Conservation (phyloP, 2,113 vertebrate genomes). For the Onychorhynchus coronatus region DNA sequence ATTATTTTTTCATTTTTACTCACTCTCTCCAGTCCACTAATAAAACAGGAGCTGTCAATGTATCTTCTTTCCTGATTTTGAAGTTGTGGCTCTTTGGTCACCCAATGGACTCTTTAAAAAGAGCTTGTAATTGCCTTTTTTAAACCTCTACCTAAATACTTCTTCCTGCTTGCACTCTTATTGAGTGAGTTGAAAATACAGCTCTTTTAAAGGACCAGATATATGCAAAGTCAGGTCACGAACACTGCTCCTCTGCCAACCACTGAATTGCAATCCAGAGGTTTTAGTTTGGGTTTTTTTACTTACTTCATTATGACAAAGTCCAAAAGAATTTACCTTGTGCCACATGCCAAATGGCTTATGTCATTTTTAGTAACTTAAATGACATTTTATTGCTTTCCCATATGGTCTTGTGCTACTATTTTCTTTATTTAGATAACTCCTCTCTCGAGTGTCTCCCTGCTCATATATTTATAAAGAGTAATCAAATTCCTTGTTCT, state of each 20-base stretch:
- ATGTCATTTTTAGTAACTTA: not conserved
- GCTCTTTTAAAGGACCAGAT: not conserved
- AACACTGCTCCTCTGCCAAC: not conserved
- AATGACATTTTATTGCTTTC: not conserved
- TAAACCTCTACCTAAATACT: not conserved
- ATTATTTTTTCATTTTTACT: not conserved
- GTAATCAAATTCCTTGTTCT: slow-evolving; percentile 26
- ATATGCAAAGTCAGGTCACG: not conserved
- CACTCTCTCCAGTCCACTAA: not conserved
- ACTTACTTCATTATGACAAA: not conserved
- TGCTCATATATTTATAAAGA: not conserved
- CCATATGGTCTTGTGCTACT: slow-evolving; percentile 20
- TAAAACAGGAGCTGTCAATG: not conserved
- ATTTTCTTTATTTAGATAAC: slow-evolving; percentile 30
- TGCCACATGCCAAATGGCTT: not conserved
- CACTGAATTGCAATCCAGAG: not conserved
- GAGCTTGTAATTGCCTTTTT: not conserved
- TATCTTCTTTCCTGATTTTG: not conserved
- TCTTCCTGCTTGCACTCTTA: not conserved
- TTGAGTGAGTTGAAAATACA: not conserved
- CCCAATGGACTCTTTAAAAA: not conserved
- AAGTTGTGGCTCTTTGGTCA: not conserved
- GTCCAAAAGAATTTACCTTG: not conserved
- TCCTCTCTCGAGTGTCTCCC: not conserved
- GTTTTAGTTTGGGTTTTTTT: not conserved